Evolutionary conservation across 1,140 invertebrate species (phyloP), one percentile per base, ranked within the genome.

Genomic region (Hylaeus anthracinus): DNA sequence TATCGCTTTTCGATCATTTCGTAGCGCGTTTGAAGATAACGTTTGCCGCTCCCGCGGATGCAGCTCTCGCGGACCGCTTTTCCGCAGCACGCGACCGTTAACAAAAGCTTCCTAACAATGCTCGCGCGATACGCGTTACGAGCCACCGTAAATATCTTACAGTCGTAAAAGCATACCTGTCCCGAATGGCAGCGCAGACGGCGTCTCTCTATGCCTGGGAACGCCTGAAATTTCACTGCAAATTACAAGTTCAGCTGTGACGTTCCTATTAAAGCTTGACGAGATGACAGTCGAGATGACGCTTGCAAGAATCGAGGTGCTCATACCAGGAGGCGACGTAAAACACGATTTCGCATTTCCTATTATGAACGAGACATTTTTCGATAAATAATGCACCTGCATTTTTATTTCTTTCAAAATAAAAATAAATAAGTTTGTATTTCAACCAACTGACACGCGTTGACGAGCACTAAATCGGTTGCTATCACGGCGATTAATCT

Each of bases 1-100:
- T 56, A 79, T 79, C 51, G 76, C 41, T 72, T 72, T 79, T 45
- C 76, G 37, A 79, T 79, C 53, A 63, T 78, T 78, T 64, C 26
- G 37, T 26, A 37, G 1, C 8, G 8, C 8, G 26, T 26, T 26
- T n/a, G 5, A 6, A 72, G 51, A 65, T 72, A 79, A 48, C 56
- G 48, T 37, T 41, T 2, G 1, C 3, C 5, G n/a, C 9, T 48
- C 8, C 10, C 64, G 43, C 43, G 60, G 1, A 10, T 10, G 9
- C 60, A 39, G 9, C 14, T 48, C 10, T 8, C 51, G 6, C 39
- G 48, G 5, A n/a, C 9, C 8, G 10, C 5, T 12, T n/a, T n/a
- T 55, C 6, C 10, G 26, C 37, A 8, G 43, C 65, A 12, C 41
- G 43, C 12, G 5, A 43, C 51, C 15, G n/a, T 72, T 79, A 48